Base-by-base conservation (phyloP, 2,113 vertebrate species). In the Lamprologus speciosus region DNA sequence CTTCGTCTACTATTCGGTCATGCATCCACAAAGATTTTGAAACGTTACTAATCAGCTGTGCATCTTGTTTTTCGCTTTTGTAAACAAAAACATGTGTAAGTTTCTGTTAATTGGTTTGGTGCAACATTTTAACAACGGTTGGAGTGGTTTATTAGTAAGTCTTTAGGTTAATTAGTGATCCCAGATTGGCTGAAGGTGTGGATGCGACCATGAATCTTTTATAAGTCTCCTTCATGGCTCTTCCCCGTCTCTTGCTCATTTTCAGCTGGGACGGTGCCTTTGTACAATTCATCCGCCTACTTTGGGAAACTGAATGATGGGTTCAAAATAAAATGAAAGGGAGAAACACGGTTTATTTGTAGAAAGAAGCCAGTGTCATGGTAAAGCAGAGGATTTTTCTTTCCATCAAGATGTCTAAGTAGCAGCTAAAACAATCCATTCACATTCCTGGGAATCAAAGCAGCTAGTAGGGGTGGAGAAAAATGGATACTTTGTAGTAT, bases 401-500 rank as follows among this genome's bases (percentile, higher is more conserved):
- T 73, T 73, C 37, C 68, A 73, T 17, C 13, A 0, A 17, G 37
- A 42, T 9, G 37, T 26, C 8, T 26, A 16, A 73, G 8, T 26
- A 17, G 5, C 21, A 28, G 21, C 2, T 73, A 45, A 75, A 75
- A 26, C 1, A 26, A 45, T 47, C 23, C 4, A 9, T 73, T 47
- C 13, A 47, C 40, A 47, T 17, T 73, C 5, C n/a, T 23, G 40
- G 37, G 37, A 26, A 9, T 45, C 68, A 26, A 73, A 45, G 40
- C 68, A 45, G 40, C 40, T 73, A 26, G 2, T 0, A 0, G 40
- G 12, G 40, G 40, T 42, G 31, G 40, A 12, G 12, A 42, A 42
- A 42, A 42, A 31, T 42, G 0, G 2, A 42, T 42, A 42, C 40
- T 42, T 0, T 42, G 40, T 42, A 42, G 40, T 0, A 42, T 13